Percentiles rank a stretch among this genome's conserved stretches.
Conservation (phyloP, 2,888 invertebrate species). For the Hedya salicella region DNA sequence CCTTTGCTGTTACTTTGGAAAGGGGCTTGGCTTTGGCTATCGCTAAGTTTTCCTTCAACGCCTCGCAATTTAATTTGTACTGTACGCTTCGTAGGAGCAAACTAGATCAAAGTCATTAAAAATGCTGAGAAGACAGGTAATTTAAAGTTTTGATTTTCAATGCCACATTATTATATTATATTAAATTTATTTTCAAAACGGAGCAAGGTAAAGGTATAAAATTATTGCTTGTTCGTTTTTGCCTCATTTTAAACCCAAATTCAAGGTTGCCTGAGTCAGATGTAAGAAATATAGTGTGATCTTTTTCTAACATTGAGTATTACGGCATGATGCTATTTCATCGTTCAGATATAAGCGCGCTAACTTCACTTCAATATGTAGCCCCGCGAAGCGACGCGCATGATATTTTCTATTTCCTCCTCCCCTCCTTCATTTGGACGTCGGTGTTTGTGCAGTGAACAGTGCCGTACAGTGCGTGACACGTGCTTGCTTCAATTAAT, state of each 20-base stretch:
- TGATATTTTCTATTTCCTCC: constrained; percentile 68
- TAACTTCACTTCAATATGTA: constrained; percentile 64
- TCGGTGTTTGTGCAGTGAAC: constrained; percentile 81
- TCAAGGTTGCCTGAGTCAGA: constrained; percentile 73
- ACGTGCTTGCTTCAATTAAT: constrained; percentile 71
- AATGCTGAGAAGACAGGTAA: neutral
- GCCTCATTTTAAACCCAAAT: constrained; percentile 56
- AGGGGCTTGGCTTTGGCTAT: constrained; percentile 21
- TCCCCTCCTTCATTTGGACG: constrained; percentile 80
- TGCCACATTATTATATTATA: neutral
- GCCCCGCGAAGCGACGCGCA: constrained; percentile 70
- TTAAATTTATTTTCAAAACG: constrained; percentile 62
- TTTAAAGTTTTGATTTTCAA: neutral
- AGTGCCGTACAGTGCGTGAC: constrained; percentile 73
- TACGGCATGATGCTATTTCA: constrained; percentile 55
- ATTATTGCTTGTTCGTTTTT: constrained; percentile 60
- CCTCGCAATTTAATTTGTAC: neutral
- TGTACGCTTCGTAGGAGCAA: neutral
- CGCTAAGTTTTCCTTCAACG: constrained; percentile 17
- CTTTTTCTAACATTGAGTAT: constrained; percentile 54
- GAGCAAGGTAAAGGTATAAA: constrained; percentile 59
- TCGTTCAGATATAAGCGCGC: constrained; percentile 60
- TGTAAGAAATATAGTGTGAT: constrained; percentile 52
- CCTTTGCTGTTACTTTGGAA: constrained; percentile 45
- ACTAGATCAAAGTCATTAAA: neutral